A percentile compares a stretch with the other conserved stretches of the same genome.
phyloP scores from a whole-genome alignment of 2,888 invertebrate species.

The Rhagonycha lutea region DNA sequence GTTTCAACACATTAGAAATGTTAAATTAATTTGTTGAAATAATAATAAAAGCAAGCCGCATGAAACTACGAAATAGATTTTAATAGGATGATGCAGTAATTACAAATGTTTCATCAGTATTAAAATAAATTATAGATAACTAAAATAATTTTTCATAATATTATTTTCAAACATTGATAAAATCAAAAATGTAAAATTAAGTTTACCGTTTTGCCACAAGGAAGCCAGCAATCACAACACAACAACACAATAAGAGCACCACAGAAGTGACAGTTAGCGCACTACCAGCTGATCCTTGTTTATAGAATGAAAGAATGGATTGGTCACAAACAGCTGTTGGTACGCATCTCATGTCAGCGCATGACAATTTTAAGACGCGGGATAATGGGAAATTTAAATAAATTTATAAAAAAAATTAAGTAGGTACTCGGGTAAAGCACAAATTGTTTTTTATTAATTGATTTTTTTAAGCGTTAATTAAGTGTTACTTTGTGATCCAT shows the following conservation, averaged over 20 bases:
- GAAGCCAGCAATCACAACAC: background rate
- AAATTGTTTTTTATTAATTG: no score
- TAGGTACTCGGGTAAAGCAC: no score
- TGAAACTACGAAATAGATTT: background rate
- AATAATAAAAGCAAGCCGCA: background rate
- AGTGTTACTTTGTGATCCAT: no score
- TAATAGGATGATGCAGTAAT: background rate
- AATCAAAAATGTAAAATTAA: background rate
- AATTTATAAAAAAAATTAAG: background rate
- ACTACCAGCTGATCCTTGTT: background rate
- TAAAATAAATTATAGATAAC: background rate
- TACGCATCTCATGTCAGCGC: background rate
- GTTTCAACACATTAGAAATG: no score
- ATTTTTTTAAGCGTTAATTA: no score
- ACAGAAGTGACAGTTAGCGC: background rate
- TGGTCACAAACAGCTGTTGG: background rate
- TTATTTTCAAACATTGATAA: background rate
- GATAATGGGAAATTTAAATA: background rate
- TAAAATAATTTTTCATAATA: background rate
- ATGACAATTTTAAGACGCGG: background rate
- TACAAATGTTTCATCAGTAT: background rate
- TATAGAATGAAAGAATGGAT: background rate
- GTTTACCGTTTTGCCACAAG: background rate
- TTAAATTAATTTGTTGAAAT: background rate
- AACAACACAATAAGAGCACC: background rate